Conservation (phyloP, 2,888 invertebrate genomes). For the Noctua janthina region DNA sequence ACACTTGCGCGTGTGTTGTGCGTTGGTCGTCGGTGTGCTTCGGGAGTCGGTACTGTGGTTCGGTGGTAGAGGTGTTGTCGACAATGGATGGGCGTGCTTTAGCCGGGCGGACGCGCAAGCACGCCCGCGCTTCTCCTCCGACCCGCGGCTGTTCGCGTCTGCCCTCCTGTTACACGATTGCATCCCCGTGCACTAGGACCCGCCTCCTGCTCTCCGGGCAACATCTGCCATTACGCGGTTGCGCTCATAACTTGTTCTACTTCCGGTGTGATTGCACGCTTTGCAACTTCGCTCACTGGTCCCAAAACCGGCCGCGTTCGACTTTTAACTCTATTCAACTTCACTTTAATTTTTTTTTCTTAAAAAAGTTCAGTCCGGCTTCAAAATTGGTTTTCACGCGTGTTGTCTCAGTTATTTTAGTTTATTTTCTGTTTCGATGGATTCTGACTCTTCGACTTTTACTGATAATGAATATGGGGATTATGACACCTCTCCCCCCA, state of each 20-base stretch:
- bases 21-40: conserved; percentile 30
- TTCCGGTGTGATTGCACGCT: conserved; percentile 66
- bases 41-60: conserved; percentile 31
- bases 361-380: not conserved
- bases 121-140: conserved; percentile 72
- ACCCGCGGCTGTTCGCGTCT: conserved; percentile 58
- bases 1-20: conserved; percentile 19
- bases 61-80: conserved; percentile 47
- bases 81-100: conserved; percentile 73
- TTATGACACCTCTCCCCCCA: not conserved
- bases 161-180: conserved; percentile 72
- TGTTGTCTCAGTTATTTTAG: conserved; percentile 24
- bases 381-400: conserved; percentile 37
- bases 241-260: conserved; percentile 69
- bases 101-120: conserved; percentile 77
- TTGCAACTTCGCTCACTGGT: conserved; percentile 59
- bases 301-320: conserved; percentile 19
- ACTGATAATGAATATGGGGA: conserved; percentile 25
- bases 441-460: conserved; percentile 1
- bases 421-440: not conserved
- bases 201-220: conserved; percentile 74
- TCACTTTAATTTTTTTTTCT: conserved; percentile 2
- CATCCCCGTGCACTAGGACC: conserved; percentile 74
- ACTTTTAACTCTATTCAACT: conserved; percentile 5
- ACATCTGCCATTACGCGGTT: conserved; percentile 60